A percentile compares a stretch with the other conserved stretches of the same genome.
These are phyloP conservation scores for Podilymbus podiceps DNA, from an alignment of 2,113 vertebrate species.

Conservation along the genomic window DNA sequence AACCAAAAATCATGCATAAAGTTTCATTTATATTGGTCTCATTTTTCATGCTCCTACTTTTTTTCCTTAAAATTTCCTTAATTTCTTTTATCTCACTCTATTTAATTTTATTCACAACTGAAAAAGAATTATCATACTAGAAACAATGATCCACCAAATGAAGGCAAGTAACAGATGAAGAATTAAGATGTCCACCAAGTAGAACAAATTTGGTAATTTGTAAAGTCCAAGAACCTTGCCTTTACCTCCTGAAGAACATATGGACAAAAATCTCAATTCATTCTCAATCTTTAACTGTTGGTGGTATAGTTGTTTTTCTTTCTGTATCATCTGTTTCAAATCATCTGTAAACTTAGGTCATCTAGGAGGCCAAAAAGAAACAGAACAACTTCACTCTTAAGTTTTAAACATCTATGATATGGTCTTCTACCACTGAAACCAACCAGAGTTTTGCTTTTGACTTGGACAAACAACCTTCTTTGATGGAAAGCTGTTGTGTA, in stretches of 20 bases:
- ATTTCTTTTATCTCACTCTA: not conserved
- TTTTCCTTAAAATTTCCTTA: not conserved
- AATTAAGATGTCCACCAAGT: not conserved
- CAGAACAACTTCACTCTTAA: not conserved
- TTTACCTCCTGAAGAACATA: slow-evolving; percentile 2
- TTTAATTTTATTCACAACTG: not conserved
- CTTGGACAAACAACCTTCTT: not conserved
- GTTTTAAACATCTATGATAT: not conserved
- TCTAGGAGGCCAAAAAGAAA: slow-evolving; percentile 1
- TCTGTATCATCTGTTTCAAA: slow-evolving; percentile 52
- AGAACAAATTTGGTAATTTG: not conserved
- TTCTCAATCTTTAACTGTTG: slow-evolving; percentile 39
- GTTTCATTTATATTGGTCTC: not conserved
- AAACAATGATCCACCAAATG: not conserved
- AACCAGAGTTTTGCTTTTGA: not conserved
- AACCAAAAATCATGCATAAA: not conserved
- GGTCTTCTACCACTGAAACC: not conserved
- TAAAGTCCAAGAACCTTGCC: not conserved
- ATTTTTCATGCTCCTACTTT: not conserved
- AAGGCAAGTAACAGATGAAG: not conserved
- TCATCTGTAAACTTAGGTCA: not conserved
- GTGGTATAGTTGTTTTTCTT: slow-evolving; percentile 47
- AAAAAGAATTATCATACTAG: not conserved
- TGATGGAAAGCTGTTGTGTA: not conserved
- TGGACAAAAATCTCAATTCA: not conserved